Evolutionary conservation across 1,140 invertebrate species (phyloP).

Genomic region (Solen grandis): DNA sequence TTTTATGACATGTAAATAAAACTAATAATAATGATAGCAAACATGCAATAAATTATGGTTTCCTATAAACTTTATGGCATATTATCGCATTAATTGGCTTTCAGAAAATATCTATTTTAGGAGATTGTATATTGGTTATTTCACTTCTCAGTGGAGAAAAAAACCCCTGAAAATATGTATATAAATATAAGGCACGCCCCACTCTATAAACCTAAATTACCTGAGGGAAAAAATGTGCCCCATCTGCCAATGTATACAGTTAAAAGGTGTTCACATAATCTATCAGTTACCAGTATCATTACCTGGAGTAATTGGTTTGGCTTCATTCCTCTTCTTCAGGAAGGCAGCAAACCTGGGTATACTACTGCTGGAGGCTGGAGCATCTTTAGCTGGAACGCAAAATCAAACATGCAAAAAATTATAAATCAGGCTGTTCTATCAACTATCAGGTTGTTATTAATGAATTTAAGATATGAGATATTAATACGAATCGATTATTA

Average conservation of each 20-base stretch:
- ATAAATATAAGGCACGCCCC: too few species aligned
- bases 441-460: too few species aligned
- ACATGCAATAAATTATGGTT: too few species aligned
- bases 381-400: constrained; percentile 33
- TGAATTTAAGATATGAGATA: too few species aligned
- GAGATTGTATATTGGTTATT: not conserved
- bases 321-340: constrained; percentile 66
- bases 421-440: too few species aligned
- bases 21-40: too few species aligned
- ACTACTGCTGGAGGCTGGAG: constrained; percentile 50
- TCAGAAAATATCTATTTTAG: not conserved
- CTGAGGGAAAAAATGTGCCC: not conserved
- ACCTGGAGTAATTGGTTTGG: constrained; percentile 74
- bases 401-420: too few species aligned
- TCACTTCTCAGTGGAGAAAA: not conserved
- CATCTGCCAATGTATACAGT: not conserved
- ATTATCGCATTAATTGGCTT: too few species aligned
- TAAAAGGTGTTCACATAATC: not conserved
- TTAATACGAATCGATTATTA: too few species aligned
- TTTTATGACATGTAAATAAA: too few species aligned
- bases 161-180: not conserved
- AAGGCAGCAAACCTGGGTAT: constrained; percentile 76
- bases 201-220: too few species aligned
- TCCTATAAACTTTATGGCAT: too few species aligned
- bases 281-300: constrained; percentile 4